phyloP scores from a whole-genome alignment of 30 jellyfish, hydroid and myxozoan species.

The Chironex yamaguchii region DNA sequence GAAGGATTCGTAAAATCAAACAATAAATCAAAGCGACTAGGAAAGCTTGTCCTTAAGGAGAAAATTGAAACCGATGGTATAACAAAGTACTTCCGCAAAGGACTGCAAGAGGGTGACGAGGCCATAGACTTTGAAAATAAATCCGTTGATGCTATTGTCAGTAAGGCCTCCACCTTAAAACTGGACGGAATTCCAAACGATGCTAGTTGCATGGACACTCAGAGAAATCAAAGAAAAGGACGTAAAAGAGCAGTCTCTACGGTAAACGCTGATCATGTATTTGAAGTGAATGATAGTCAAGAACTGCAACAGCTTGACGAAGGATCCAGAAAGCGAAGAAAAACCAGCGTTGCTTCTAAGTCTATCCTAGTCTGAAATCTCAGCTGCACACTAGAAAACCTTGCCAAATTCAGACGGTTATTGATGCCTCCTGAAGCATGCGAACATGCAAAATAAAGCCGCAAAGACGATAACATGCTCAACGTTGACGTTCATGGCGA shows the following conservation, averaged over 20 bases:
- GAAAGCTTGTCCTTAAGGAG: slow-evolving; percentile 88
- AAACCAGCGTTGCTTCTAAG: slow-evolving; percentile 90
- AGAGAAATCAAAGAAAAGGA: neutral
- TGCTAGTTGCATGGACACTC: neutral
- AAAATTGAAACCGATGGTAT: slow-evolving; percentile 64
- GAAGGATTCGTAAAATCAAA: slow-evolving; percentile 85
- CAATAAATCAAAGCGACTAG: slow-evolving; percentile 91
- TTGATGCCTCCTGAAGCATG: too few species aligned
- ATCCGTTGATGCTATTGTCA: slow-evolving; percentile 53
- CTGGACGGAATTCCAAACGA: slow-evolving; percentile 32
- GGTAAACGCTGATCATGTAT: slow-evolving; percentile 76
- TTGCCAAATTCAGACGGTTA: too few species aligned
- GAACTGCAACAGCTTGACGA: slow-evolving; percentile 35
- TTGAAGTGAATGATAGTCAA: slow-evolving; percentile 93
- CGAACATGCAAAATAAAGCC: too few species aligned
- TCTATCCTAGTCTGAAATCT: slow-evolving; percentile 85
- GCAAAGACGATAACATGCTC: too few species aligned
- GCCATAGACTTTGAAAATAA: slow-evolving; percentile 28
- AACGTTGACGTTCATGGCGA: too few species aligned
- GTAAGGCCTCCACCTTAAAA: slow-evolving; percentile 78
- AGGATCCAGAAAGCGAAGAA: slow-evolving; percentile 45
- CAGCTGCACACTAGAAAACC: too few species aligned
- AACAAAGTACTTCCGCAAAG: slow-evolving; percentile 62
- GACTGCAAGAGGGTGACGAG: slow-evolving; percentile 18
- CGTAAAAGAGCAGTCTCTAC: slow-evolving; percentile 72